phyloP scores from a whole-genome alignment of 2,888 invertebrate species.

The Lydus trimaculatus region DNA sequence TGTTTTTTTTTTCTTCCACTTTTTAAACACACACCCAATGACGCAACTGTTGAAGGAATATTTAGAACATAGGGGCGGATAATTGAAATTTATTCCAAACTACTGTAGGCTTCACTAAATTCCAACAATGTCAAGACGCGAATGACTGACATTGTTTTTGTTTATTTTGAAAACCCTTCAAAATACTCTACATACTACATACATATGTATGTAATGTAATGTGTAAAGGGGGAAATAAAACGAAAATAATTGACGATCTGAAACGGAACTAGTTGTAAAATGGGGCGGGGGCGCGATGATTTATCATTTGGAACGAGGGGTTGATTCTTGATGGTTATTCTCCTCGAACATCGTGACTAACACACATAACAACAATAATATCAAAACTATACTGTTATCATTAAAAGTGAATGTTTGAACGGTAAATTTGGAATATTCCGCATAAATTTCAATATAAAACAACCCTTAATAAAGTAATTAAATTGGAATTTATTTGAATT shows the following conservation, averaged over 20 bases:
- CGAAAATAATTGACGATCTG: neutral
- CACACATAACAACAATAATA: neutral
- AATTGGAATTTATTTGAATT: neutral
- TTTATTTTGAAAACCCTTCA: neutral
- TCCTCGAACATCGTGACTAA: neutral
- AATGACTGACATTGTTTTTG: neutral
- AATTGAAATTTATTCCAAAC: slow-evolving; percentile 4
- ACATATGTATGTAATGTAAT: neutral
- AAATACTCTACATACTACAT: neutral
- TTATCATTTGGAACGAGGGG: neutral
- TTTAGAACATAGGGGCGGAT: neutral
- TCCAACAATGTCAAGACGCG: slow-evolving; percentile 4
- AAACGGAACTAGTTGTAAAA: neutral
- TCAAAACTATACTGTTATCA: neutral
- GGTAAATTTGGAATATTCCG: neutral
- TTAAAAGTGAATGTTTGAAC: neutral
- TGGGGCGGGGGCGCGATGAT: neutral
- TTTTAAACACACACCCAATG: neutral
- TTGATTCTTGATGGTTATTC: neutral
- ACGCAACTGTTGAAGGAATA: neutral
- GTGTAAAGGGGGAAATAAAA: neutral
- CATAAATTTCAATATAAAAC: neutral
- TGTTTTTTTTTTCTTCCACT: neutral
- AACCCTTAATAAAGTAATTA: neutral
- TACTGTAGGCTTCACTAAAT: neutral